Conservation (phyloP, 1,140 invertebrate genomes). For the Sminthurinus signatus region DNA sequence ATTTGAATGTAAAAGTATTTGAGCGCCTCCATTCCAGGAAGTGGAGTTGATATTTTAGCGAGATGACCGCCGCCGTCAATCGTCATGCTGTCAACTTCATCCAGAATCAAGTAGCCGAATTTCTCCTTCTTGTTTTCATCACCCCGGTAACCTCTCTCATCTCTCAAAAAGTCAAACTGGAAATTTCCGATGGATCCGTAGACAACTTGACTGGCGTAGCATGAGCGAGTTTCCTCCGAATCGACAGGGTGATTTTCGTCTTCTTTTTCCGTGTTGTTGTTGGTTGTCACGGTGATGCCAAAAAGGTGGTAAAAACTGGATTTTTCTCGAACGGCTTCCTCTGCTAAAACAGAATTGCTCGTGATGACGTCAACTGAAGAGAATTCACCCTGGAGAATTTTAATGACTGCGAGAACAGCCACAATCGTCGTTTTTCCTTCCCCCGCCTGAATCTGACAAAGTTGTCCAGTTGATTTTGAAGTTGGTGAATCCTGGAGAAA, state of each 20-base stretch:
- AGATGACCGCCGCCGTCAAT: slow-evolving; percentile 45
- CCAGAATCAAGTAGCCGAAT: slow-evolving; percentile 42
- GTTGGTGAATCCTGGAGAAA: not conserved
- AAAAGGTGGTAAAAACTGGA: slow-evolving; percentile 42
- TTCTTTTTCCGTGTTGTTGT: not conserved
- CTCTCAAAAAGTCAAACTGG: slow-evolving; percentile 44
- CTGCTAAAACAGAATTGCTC: slow-evolving; percentile 42
- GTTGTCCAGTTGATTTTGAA: not conserved
- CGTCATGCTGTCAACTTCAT: slow-evolving; percentile 47
- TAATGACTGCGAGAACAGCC: not conserved
- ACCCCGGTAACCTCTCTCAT: slow-evolving; percentile 30
- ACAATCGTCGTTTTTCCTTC: not conserved
- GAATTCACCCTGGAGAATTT: not conserved
- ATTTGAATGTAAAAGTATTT: slow-evolving; percentile 44
- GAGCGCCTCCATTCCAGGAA: slow-evolving; percentile 44
- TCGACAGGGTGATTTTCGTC: not conserved
- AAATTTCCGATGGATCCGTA: slow-evolving; percentile 45
- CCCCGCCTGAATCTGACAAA: not conserved
- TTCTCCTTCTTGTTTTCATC: slow-evolving; percentile 40
- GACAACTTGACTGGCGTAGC: slow-evolving; percentile 35
- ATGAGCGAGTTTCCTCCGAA: not conserved
- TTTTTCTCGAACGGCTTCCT: slow-evolving; percentile 38
- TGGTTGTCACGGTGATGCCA: slow-evolving; percentile 40
- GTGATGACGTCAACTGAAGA: slow-evolving; percentile 42
- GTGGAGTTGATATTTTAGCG: slow-evolving; percentile 44